Evolutionary conservation across 2,888 invertebrate genomes (phyloP).

Genomic region (Heliconius ethilla): DNA sequence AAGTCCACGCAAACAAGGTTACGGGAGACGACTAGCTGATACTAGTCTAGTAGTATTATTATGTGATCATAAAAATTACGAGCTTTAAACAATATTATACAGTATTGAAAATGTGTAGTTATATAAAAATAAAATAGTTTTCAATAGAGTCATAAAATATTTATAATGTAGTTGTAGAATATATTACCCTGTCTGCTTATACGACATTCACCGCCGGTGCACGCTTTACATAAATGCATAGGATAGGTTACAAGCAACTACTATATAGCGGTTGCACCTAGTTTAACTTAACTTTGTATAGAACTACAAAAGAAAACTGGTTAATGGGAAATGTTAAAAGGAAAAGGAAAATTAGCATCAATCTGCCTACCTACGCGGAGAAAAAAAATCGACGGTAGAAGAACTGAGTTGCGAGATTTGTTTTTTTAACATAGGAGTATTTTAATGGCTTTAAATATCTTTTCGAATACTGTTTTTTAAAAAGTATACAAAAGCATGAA

Average conservation of each 20-base stretch:
- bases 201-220: not conserved
- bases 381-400: too few relatives aligned
- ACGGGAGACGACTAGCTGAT: too few relatives aligned
- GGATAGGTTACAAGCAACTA: not conserved
- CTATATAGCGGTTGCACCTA: not conserved
- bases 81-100: not conserved
- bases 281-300: not conserved
- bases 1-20: too few relatives aligned
- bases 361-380: not conserved
- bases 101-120: not conserved
- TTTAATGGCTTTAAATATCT: not conserved
- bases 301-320: not conserved
- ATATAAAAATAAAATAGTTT: not conserved
- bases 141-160: conserved; percentile 11
- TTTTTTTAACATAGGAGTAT: too few relatives aligned
- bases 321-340: not conserved
- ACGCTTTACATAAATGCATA: conserved; percentile 15
- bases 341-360: not conserved
- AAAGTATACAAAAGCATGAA: not conserved
- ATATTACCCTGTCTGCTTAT: conserved; percentile 5
- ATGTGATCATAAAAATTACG: too few relatives aligned
- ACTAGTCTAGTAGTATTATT: too few relatives aligned
- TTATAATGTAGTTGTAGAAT: conserved; percentile 7
- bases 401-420: too few relatives aligned
- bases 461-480: too few relatives aligned